Evolutionary conservation across 2,888 invertebrate species (phyloP), one percentile per base, ranked within the genome.

Genomic region (Nineta flava): DNA sequence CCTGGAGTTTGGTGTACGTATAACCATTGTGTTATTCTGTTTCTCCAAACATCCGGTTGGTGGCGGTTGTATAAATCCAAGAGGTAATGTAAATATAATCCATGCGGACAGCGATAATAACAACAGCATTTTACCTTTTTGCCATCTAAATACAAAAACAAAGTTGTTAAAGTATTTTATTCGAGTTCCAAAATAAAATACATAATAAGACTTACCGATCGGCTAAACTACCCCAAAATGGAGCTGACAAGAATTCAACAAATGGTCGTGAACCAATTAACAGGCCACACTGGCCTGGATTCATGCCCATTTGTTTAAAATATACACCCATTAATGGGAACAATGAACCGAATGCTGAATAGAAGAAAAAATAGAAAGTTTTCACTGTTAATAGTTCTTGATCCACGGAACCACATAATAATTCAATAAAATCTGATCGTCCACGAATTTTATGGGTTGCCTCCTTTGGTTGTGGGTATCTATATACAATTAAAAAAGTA

Each of bases 281-380:
- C 50, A 91, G 73, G 6, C 95, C 95, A 62, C 92, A 90, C 65
- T 96, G 95, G 15, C 87, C 86, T 1, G 96, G 91, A 69, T 95
- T 96, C 94, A 99, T 95, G 52, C 95, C 95, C 83, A 97, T 86
- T 73, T 97, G 97, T 72, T 99, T 99, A 75, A 99, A 99, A 71
- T 97, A 99, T 44, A 99, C 92, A 35, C 95, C 97, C 85, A 99
- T 90, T 53, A 99, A 72, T 0, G 99, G 99, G 65, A 97, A 99
- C 13, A 99, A 76, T 1, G 94, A 94, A 6, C 99, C 99, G 65
- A 99, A 99, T 1, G 97, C 96, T 41, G 96, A 93, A 69, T 96
- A 99, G 73, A 97, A 99, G 76, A 96, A 96, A 71, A 99, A 96
- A 68, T 99, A 99, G 70, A 99, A 99, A 17, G 91, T 84, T 70